A percentile compares a stretch with the other conserved stretches of the same genome.
phyloP scores from a whole-genome alignment of 2,888 invertebrate genomes.

The Harpalus rufipes region DNA sequence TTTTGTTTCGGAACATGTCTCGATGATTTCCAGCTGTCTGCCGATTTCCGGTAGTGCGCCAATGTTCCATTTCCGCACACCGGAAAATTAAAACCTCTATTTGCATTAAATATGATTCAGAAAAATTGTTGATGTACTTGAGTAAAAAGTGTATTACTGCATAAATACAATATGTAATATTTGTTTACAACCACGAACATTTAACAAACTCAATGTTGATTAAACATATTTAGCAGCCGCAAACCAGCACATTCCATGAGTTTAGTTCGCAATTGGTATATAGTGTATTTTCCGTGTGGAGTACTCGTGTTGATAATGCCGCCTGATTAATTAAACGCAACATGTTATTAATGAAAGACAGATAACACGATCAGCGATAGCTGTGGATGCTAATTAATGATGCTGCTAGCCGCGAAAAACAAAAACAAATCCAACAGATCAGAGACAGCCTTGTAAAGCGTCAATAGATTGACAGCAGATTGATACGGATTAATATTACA shows the following conservation, averaged over 20 bases:
- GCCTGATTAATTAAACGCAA: slow-evolving; percentile 43
- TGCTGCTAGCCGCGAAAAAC: slow-evolving; percentile 20
- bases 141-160: too few species aligned
- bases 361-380: slow-evolving; percentile 44
- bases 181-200: too few species aligned
- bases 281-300: background rate
- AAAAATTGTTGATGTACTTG: too few species aligned
- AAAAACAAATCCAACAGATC: slow-evolving; percentile 26
- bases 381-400: slow-evolving; percentile 47
- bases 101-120: background rate
- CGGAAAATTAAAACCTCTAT: slow-evolving; percentile 4
- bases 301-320: slow-evolving; percentile 13
- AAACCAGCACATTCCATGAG: too few species aligned
- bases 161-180: too few species aligned
- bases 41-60: slow-evolving; percentile 46
- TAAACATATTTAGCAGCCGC: too few species aligned
- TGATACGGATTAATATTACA: too few species aligned
- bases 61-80: slow-evolving; percentile 59
- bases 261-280: too few species aligned
- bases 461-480: too few species aligned
- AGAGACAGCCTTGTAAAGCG: background rate
- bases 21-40: slow-evolving; percentile 48
- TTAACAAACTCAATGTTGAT: too few species aligned
- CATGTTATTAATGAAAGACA: slow-evolving; percentile 38
- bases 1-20: slow-evolving; percentile 25